Evolutionary conservation across 2,797 vertebrate species (phyloP).

Genomic region (Sebastiscus albofasciatus): DNA sequence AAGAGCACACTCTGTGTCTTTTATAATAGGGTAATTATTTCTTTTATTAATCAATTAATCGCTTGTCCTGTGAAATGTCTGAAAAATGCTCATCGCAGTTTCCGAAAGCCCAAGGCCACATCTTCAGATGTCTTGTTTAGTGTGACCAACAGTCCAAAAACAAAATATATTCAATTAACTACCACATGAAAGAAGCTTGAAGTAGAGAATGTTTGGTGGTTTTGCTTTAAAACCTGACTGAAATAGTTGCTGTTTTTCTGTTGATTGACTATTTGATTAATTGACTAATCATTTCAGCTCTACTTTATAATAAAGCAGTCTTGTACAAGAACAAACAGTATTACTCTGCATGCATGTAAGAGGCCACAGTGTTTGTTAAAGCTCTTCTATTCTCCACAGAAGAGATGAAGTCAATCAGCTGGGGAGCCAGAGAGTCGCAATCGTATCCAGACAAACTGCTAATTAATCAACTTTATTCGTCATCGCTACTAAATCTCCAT

Average conservation of each 20-base stretch:
- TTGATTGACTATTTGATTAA: neutral
- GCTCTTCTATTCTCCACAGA: conserved; percentile 27
- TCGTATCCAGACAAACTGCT: conserved; percentile 67
- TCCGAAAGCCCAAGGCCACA: neutral
- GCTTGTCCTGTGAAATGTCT: neutral
- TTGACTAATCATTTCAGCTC: neutral
- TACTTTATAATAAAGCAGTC: neutral
- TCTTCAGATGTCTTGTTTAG: neutral
- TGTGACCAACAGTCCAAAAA: neutral
- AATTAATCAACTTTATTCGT: conserved; percentile 67
- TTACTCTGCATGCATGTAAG: neutral
- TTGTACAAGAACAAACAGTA: neutral
- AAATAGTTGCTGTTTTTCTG: neutral
- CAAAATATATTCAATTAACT: neutral
- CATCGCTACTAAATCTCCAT: conserved; percentile 34
- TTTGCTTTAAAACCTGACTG: neutral
- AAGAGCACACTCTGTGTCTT: too few species aligned
- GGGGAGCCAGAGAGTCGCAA: conserved; percentile 52
- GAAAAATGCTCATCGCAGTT: neutral
- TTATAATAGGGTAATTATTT: too few species aligned
- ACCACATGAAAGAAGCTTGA: neutral
- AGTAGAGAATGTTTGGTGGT: neutral
- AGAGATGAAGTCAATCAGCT: conserved; percentile 51
- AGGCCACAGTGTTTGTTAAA: conserved; percentile 33
- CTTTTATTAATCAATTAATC: neutral